Base-by-base conservation (phyloP, 2,113 vertebrate genomes). In the Manacus vitellinus region DNA sequence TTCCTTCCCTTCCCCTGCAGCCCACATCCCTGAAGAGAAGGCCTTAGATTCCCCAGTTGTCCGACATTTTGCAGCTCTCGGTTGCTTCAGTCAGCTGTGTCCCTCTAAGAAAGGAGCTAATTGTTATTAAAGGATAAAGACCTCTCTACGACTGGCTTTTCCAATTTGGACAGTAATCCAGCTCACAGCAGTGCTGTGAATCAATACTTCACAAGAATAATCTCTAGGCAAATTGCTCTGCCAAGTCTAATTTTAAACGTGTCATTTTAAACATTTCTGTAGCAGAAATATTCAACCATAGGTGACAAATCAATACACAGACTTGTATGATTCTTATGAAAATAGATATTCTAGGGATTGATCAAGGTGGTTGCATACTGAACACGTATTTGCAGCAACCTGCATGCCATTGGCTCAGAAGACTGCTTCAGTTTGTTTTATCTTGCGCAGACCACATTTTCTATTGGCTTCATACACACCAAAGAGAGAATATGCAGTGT, bases 41-140 rank as follows among this genome's bases (percentile, higher is more conserved):
- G 89, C 81, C 93, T 94, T 41, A 95, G 77, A 63, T 66, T 76
- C 78, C 82, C 86, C 37, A 39, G 74, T 52, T 63, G 92, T 56
- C 95, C 47, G 51, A 95, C 91, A 96, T 96, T 92, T 96, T 97
- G 76, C 28, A 30, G 95, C 92, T 92, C 85, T 92, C 96, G 86
- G 89, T 95, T 94, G 90, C 97, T 96, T 88, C 97, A 59, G 93
- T 94, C 93, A 95, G 95, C 94, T 79, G 76, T 89, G 96, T 98
- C 96, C 95, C 97, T 97, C 97, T 97, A 97, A 97, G 98, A 98
- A 98, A 98, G 95, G 95, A 97, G 98, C 97, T 97, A 97, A 98
- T 98, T 97, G 98, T 98, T 98, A 99, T 99, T 98, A 99, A 99
- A 97, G 98, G 98, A 99, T 99, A 99, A 99, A 99, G 98, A 98